A percentile compares a stretch with the other conserved stretches of the same genome.
These are phyloP conservation scores for Macrostomum lignano DNA, from an alignment of 1,140 invertebrate species.

Conservation along the genomic window DNA sequence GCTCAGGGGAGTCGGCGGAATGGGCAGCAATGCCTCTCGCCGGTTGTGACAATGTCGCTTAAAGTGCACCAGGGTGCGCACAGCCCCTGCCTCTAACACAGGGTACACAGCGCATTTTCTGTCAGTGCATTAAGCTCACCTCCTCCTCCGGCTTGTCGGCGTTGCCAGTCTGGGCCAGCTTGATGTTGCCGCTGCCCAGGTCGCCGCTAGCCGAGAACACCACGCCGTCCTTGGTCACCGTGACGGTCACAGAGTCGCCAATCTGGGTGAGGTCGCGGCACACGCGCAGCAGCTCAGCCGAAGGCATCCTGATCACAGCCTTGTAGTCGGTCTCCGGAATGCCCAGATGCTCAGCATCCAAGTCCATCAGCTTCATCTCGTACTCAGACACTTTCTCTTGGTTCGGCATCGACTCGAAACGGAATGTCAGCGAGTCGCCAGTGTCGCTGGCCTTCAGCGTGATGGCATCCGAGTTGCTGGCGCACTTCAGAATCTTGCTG, in stretches of 20 bases:
- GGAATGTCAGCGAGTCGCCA: slow-evolving; percentile 65
- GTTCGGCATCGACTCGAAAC: slow-evolving; percentile 50
- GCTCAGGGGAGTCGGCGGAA: too few relatives aligned
- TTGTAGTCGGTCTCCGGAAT: slow-evolving; percentile 97
- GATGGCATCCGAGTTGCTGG: slow-evolving; percentile 68
- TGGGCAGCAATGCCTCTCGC: too few relatives aligned
- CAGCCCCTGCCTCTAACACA: too few relatives aligned
- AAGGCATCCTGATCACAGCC: slow-evolving; percentile 79
- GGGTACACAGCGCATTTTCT: too few relatives aligned
- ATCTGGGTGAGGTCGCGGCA: slow-evolving; percentile 82
- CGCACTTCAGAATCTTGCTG: slow-evolving; percentile 85
- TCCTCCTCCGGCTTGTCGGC: slow-evolving; percentile 39
- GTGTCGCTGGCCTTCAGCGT: slow-evolving; percentile 85
- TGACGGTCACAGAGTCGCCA: slow-evolving; percentile 77
- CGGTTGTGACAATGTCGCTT: too few relatives aligned
- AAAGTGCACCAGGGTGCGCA: too few relatives aligned
- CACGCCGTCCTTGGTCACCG: slow-evolving; percentile 74
- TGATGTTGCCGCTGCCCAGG: slow-evolving; percentile 68
- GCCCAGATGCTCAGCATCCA: slow-evolving; percentile 89
- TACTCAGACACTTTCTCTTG: slow-evolving; percentile 73
- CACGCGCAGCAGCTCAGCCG: slow-evolving; percentile 72
- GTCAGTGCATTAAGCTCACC: too few relatives aligned
- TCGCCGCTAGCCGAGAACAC: slow-evolving; percentile 84
- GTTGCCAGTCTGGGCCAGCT: slow-evolving; percentile 64
- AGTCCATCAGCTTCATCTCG: slow-evolving; percentile 93